Base-by-base conservation (phyloP, 2,113 vertebrate genomes). In the Oncorhynchus mykiss region DNA sequence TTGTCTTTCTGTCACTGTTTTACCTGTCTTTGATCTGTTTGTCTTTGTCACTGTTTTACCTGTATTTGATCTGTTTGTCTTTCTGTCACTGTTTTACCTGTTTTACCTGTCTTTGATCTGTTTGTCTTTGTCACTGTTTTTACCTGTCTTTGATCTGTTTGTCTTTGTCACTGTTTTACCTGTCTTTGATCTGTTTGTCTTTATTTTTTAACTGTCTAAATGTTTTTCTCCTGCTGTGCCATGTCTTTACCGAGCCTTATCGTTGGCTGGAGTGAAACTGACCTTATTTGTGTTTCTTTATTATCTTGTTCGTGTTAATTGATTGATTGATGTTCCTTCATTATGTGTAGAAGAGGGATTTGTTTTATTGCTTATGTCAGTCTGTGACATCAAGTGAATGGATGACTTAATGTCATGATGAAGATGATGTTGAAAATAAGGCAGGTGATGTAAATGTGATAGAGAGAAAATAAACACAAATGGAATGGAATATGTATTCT, bases 391-490 rank as follows among this genome's bases (percentile, higher is more conserved):
- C 85, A 78, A 80, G 80, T 74, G 81, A 86, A 86, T 85, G 86
- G 83, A 86, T 89, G 88, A 88, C 82, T 78, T 80, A 81, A 76
- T 88, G n/a, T 49, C 34, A 70, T 22, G 31, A 78, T 86, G 91
- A 90, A 85, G 86, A 82, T 86, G 88, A 80, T 85, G 82, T 76
- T 88, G 18, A 69, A 9, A 27, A 78, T 86, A 89, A 90, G 85
- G 85, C 83, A 85, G 88, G 88, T 87, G 86, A 89, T 91, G 89
- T 87, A 87, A 86, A 91, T 80, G 68, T 76, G 80, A 76, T 74
- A 76, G 75, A 79, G 88, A 89, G 86, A 88, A 88, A 93, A 92
- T 92, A 93, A 94, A 93, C 72, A 79, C 88, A 78, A 90, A 87
- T 80, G 87, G 79, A 90, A 87, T 80, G 87, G 85, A 92, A n/a